Conservation (phyloP, 2,888 invertebrate species). For the Cephalotes varians region DNA sequence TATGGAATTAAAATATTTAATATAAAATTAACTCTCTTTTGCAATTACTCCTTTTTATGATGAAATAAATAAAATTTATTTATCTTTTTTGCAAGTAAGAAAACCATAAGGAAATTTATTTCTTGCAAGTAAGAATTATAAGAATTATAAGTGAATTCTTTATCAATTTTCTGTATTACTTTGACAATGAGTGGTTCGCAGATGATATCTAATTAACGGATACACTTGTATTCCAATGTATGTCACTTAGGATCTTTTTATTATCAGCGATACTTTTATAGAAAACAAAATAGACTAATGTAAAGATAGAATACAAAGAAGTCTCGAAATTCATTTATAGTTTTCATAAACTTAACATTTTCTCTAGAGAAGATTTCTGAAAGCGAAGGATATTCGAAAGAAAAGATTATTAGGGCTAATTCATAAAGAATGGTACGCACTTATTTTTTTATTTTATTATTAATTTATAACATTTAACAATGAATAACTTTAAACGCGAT, state of each 20-base stretch:
- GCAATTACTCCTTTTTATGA: neutral
- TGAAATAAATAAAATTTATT: neutral
- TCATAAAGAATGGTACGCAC: neutral
- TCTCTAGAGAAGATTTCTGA: neutral
- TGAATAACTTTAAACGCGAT: neutral
- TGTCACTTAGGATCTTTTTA: neutral
- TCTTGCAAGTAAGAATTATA: neutral
- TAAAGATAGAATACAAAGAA: neutral
- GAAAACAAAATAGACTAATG: neutral
- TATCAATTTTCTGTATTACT: conserved; percentile 21
- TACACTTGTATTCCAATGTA: no score
- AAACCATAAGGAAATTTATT: neutral
- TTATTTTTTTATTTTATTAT: neutral
- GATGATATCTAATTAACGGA: neutral
- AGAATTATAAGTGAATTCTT: neutral
- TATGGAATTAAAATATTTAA: neutral
- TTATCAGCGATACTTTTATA: neutral
- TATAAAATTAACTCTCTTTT: neutral
- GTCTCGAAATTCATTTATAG: conserved; percentile 18
- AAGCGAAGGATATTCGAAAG: neutral
- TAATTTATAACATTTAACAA: neutral
- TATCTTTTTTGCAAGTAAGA: neutral
- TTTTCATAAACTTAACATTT: conserved; percentile 2
- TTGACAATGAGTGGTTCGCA: neutral
- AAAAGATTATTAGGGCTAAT: neutral